phyloP scores from a whole-genome alignment of 64 coral and sea anemone species.

The Exaiptasia diaphana region DNA sequence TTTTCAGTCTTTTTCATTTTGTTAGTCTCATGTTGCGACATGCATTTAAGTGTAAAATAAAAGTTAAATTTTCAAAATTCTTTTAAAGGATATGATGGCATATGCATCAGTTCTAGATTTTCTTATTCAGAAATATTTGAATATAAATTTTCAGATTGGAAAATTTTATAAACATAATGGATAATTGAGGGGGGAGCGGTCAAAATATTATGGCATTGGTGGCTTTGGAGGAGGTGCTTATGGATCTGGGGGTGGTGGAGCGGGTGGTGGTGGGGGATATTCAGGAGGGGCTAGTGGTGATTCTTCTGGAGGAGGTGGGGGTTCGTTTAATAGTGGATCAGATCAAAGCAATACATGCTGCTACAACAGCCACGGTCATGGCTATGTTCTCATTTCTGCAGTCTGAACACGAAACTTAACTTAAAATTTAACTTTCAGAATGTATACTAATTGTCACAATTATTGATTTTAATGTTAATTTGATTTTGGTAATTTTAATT shows the following conservation, averaged over 20 bases:
- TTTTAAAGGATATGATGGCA: too few relatives aligned
- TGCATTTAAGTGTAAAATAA: too few relatives aligned
- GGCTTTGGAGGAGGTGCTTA: conserved; percentile 21
- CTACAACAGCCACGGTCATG: conserved; percentile 1
- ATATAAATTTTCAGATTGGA: too few relatives aligned
- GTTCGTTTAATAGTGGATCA: not conserved
- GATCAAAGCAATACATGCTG: conserved; percentile 7
- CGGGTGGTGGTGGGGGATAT: not conserved
- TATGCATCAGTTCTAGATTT: too few relatives aligned
- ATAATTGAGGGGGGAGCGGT: too few relatives aligned
- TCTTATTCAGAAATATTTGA: too few relatives aligned
- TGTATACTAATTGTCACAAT: not conserved
- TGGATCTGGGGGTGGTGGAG: not conserved
- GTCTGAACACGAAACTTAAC: not conserved
- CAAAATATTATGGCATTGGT: too few relatives aligned
- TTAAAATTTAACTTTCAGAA: not conserved
- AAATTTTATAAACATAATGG: too few relatives aligned
- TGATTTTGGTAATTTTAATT: not conserved
- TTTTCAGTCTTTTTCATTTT: too few relatives aligned
- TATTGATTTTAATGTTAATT: not conserved
- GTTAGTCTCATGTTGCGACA: too few relatives aligned
- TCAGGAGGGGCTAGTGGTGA: too few relatives aligned
- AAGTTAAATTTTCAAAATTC: too few relatives aligned
- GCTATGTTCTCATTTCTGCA: not conserved
- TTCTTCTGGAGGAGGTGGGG: conserved; percentile 13